phyloP scores from a whole-genome alignment of 2,113 vertebrate species.

The Diadophis punctatus region DNA sequence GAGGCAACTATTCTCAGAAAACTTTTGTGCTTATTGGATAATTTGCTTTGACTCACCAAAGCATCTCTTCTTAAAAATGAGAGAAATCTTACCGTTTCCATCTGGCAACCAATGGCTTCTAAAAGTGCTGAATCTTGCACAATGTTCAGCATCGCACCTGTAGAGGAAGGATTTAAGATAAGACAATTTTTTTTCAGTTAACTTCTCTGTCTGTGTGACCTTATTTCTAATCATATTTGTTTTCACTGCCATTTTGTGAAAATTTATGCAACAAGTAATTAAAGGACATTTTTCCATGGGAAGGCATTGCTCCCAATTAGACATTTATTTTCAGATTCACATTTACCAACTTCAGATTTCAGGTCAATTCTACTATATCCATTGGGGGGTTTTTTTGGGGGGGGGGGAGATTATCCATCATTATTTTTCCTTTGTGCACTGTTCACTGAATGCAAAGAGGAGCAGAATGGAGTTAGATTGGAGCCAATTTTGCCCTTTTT shows the following conservation, averaged over 20 bases:
- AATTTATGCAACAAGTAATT: neutral
- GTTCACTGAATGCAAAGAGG: neutral
- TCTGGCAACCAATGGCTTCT: slow-evolving; percentile 90
- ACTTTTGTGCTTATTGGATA: neutral
- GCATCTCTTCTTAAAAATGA: neutral
- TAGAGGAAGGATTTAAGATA: slow-evolving; percentile 16
- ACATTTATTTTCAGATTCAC: neutral
- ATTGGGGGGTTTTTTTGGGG: neutral
- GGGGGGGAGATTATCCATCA: neutral
- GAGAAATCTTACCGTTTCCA: slow-evolving; percentile 80
- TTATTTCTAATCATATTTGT: neutral
- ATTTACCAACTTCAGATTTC: neutral
- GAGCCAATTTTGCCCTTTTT: neutral
- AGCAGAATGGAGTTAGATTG: neutral
- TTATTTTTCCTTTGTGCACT: neutral
- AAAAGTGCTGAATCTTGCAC: slow-evolving; percentile 94
- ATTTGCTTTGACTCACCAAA: neutral
- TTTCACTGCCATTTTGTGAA: neutral
- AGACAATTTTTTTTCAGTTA: neutral
- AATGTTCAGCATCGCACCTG: slow-evolving; percentile 96
- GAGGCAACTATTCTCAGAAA: neutral
- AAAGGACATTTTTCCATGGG: neutral
- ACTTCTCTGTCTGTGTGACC: neutral
- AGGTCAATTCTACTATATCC: neutral
- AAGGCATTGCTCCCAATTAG: too few relatives aligned